Conservation (phyloP, 2,797 vertebrate species). For the Cyprinella venusta region DNA sequence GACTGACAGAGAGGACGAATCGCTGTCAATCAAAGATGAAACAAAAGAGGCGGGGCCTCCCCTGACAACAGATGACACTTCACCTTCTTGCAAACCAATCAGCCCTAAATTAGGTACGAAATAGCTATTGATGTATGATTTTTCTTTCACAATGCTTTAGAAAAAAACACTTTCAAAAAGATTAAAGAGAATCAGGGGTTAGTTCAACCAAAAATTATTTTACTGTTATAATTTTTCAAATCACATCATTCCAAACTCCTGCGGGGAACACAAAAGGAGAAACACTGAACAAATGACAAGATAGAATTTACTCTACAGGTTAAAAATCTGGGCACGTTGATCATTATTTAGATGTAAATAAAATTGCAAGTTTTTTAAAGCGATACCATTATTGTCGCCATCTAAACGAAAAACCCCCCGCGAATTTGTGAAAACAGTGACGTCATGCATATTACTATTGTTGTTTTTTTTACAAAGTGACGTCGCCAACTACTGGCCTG, state of each 20-base stretch:
- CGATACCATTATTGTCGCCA: neutral
- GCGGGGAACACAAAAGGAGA: neutral
- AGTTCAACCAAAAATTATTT: neutral
- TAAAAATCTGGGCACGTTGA: neutral
- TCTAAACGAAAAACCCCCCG: rapidly evolving
- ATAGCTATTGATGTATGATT: neutral
- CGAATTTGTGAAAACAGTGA: neutral
- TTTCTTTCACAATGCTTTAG: neutral
- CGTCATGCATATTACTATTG: neutral
- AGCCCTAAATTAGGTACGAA: constrained; percentile 90
- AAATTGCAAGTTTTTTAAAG: neutral
- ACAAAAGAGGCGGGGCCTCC: constrained; percentile 77
- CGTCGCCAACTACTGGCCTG: neutral
- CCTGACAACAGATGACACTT: constrained; percentile 75
- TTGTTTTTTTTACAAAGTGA: neutral
- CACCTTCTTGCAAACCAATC: constrained; percentile 83
- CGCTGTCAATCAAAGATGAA: constrained; percentile 76
- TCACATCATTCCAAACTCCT: neutral
- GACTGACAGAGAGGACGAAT: constrained; percentile 87
- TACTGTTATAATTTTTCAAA: neutral
- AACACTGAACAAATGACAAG: neutral
- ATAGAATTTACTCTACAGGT: neutral
- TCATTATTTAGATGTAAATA: neutral
- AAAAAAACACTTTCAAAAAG: neutral
- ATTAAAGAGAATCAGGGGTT: neutral